Base-by-base conservation (phyloP, 2,888 invertebrate genomes). In the Drosophila yooni region DNA sequence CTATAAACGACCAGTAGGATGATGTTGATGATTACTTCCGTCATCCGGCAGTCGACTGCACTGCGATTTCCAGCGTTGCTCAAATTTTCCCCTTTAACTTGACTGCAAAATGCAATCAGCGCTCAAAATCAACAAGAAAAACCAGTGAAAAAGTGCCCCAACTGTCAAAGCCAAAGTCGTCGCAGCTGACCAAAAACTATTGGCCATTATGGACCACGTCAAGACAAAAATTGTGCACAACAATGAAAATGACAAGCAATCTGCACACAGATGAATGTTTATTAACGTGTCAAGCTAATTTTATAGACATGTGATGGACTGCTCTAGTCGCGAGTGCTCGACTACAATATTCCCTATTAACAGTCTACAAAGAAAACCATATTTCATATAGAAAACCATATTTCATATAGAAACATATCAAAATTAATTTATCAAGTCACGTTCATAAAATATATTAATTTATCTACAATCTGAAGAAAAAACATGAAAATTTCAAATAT, bases 21-120 rank as follows among this genome's bases (percentile, higher is more conserved):
- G 59, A 53, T 36, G 79, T 77, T 72, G 84, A 78, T 78, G 81
- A 83, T 83, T 83, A 83, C 79, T 83, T 86, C 83, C 81, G 81
- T 66, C 75, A 66, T 54, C 50, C 53, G 50, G 46, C 53, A 54
- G 69, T 25, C 43, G 33, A 15, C 33, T 27, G 61, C 62, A 62
- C 51, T 64, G 54, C 65, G 52, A 74, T 72, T 79, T 68, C 63
- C 53, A 62, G 56, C 51, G 62, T 52, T 70, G 59, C 52, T 43
- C 21, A 29, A 51, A 36, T 50, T 70, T 66, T 62, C 54, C 38
- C 38, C 48, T 51, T 46, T 38, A 15, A 57, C 43, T 18, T 43
- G 48, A 38, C 38, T 53, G 34, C 57, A 33, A 70, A 62, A 60
- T 62, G 57, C 54, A 70, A 58, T 53, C 59, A 58, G 13, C 15